Conservation (phyloP, 2,888 invertebrate genomes). For the Leucophenga montana region DNA sequence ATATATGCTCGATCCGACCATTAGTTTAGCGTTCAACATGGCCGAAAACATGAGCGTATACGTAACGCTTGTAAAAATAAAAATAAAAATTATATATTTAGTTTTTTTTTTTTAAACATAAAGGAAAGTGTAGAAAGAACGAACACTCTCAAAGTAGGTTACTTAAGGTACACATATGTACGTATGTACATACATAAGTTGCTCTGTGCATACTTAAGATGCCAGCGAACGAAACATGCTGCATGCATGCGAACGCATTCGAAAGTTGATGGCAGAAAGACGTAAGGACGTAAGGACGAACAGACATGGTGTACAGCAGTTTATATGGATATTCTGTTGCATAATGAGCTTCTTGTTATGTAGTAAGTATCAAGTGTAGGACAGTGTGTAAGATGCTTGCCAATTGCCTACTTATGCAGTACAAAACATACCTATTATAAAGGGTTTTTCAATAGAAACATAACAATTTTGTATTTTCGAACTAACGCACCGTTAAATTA, state of each 20-base stretch:
- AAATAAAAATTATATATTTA: no score
- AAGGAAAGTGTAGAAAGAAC: conserved; percentile 14
- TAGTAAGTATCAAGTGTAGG: not conserved
- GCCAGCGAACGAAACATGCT: conserved; percentile 35
- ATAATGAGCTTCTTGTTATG: conserved; percentile 38
- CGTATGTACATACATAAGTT: conserved; percentile 15
- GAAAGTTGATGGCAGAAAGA: no score
- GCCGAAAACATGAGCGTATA: not conserved
- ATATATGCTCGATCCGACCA: not conserved
- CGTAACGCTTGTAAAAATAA: no score
- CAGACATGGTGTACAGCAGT: conserved; percentile 39
- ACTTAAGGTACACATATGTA: conserved; percentile 41
- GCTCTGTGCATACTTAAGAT: conserved; percentile 55
- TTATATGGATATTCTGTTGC: conserved; percentile 63
- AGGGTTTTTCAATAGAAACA: no score
- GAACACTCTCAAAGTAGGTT: conserved; percentile 59
- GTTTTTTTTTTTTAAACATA: not conserved
- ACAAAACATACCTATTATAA: not conserved
- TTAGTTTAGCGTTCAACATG: conserved; percentile 8
- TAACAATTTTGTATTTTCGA: no score
- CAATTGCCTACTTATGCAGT: conserved; percentile 12
- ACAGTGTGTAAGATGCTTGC: not conserved
- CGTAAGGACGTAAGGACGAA: not conserved
- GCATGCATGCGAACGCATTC: no score
- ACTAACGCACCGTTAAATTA: no score